A percentile compares a stretch with the other conserved stretches of the same genome.
Conservation (phyloP, 1,140 invertebrate genomes). For the Cotesia vestalis region DNA sequence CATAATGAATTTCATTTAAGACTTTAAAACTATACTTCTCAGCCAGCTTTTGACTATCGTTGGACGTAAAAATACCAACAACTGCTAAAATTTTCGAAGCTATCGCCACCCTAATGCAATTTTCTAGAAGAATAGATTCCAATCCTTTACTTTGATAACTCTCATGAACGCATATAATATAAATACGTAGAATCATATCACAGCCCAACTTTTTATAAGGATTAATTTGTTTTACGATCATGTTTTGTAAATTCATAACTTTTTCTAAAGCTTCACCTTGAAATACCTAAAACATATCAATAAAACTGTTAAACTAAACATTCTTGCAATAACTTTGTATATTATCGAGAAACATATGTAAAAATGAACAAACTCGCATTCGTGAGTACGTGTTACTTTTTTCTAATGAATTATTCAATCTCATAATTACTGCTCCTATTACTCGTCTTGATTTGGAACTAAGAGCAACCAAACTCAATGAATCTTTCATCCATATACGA, state of each 20-base stretch:
- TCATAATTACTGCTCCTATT: constrained; percentile 65
- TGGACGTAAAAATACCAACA: constrained; percentile 68
- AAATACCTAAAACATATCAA: constrained; percentile 34
- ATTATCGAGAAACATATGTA: constrained; percentile 19
- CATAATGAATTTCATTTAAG: constrained; percentile 67
- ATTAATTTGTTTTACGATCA: constrained; percentile 56
- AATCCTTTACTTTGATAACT: constrained; percentile 59
- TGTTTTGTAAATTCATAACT: constrained; percentile 55
- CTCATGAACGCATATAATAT: constrained; percentile 59
- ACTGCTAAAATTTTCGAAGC: constrained; percentile 64
- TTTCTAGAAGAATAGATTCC: constrained; percentile 62
- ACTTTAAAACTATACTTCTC: constrained; percentile 64
- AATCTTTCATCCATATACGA: constrained; percentile 70
- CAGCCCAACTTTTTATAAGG: constrained; percentile 51
- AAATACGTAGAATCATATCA: constrained; percentile 54
- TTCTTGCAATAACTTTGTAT: neutral
- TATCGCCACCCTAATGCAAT: constrained; percentile 61
- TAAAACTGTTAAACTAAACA: neutral
- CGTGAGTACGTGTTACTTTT: constrained; percentile 49
- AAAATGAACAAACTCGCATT: constrained; percentile 43
- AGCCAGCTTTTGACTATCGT: constrained; percentile 62
- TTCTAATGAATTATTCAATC: constrained; percentile 55
- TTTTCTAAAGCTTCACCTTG: constrained; percentile 55
- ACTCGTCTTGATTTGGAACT: constrained; percentile 66
- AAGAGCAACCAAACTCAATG: constrained; percentile 70